Evolutionary conservation across 2,797 vertebrate genomes (phyloP).

Genomic region (Nyctalus aviator): DNA sequence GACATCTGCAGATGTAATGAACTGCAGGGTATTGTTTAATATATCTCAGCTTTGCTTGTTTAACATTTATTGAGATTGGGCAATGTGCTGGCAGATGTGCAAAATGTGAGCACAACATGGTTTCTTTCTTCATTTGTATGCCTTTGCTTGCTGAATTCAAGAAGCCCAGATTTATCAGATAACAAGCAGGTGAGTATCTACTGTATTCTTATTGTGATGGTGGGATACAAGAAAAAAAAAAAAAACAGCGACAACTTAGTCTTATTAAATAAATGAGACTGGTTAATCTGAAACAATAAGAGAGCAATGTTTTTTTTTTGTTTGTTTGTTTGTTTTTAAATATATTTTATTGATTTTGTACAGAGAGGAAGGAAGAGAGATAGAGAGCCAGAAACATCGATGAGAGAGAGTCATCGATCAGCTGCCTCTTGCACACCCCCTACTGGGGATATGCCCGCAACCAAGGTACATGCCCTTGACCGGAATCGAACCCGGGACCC

Average conservation of each 20-base stretch:
- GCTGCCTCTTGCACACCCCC: too few species aligned
- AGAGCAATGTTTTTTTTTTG: not conserved
- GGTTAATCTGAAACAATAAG: not conserved
- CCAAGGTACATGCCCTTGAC: too few species aligned
- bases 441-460: too few species aligned
- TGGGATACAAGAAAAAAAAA: not conserved
- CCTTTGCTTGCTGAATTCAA: not conserved
- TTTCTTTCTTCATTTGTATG: slow-evolving; percentile 30
- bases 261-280: not conserved
- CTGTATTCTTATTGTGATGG: not conserved
- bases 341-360: too few species aligned
- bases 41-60: slow-evolving; percentile 41
- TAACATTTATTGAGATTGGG: slow-evolving; percentile 54
- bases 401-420: too few species aligned
- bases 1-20: slow-evolving; percentile 52
- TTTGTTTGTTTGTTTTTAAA: too few species aligned
- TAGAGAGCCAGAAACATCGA: too few species aligned
- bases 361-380: too few species aligned
- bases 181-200: not conserved
- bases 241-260: not conserved
- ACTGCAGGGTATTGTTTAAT: slow-evolving; percentile 50
- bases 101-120: not conserved
- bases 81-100: not conserved
- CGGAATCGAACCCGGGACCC: too few species aligned
- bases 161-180: not conserved